These are phyloP conservation scores for Rhadinocentrus ornatus DNA, from an alignment of 2,797 vertebrate species.

Conservation along the genomic window DNA sequence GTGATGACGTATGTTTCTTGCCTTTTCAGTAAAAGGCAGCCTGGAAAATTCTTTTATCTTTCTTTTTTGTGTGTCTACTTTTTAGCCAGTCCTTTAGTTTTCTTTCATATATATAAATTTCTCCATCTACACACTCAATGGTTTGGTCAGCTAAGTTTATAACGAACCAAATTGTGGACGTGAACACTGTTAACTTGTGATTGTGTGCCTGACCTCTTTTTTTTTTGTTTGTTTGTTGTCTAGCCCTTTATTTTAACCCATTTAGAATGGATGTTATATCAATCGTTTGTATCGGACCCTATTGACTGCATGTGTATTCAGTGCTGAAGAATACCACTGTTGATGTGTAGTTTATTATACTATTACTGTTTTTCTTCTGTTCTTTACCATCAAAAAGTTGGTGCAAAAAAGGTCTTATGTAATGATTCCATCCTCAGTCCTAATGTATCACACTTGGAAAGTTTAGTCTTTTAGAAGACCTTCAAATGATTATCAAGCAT, in stretches of 20 bases:
- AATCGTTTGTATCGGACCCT: constrained; percentile 66
- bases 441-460: constrained; percentile 67
- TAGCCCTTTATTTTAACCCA: constrained; percentile 51
- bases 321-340: constrained; percentile 75
- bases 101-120: constrained; percentile 18
- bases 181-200: constrained; percentile 64
- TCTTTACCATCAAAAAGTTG: constrained; percentile 56
- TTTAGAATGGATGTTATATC: constrained; percentile 62
- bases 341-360: constrained; percentile 59
- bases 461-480: constrained; percentile 62
- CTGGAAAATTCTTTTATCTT: constrained; percentile 41
- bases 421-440: constrained; percentile 62
- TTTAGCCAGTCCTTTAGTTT: constrained; percentile 27
- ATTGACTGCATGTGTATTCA: constrained; percentile 79
- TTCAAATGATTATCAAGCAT: constrained; percentile 67
- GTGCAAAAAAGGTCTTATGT: constrained; percentile 55
- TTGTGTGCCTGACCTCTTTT: constrained; percentile 60
- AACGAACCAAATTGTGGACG: constrained; percentile 60
- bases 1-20: constrained; percentile 53
- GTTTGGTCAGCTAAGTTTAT: constrained; percentile 48
- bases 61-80: constrained; percentile 29
- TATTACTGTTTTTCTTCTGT: constrained; percentile 57
- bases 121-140: constrained; percentile 24
- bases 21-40: constrained; percentile 40
- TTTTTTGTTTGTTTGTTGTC: not conserved